A percentile compares a stretch with the other conserved stretches of the same genome.
Evolutionary conservation across 2,797 vertebrate species (phyloP).

Genomic region (Sylvia borin): DNA sequence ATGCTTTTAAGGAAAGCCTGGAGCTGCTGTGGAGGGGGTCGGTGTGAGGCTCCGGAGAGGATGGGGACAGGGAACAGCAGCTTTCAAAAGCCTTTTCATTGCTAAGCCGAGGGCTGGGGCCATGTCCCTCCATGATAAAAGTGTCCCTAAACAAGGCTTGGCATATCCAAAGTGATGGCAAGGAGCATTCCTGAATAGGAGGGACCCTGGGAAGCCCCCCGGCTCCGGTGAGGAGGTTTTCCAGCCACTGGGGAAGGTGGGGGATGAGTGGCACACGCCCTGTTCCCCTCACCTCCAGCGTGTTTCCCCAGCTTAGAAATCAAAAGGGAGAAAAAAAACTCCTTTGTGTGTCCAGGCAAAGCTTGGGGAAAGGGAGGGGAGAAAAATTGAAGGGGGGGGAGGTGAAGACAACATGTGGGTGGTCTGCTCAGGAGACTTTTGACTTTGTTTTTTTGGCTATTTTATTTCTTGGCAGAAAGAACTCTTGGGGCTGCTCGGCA

Average conservation of each 20-base stretch:
- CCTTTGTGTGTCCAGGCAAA: constrained; percentile 27
- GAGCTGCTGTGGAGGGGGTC: background rate
- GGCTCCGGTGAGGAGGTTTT: background rate
- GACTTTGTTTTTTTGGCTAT: constrained; percentile 61
- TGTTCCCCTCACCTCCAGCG: background rate
- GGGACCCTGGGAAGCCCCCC: background rate
- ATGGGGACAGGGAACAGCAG: background rate
- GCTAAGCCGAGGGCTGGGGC: constrained; percentile 32
- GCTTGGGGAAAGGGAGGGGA: background rate
- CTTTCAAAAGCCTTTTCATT: constrained; percentile 41
- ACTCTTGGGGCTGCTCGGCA: constrained; percentile 41
- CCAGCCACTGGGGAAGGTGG: background rate
- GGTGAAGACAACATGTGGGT: constrained; percentile 15
- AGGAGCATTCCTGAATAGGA: background rate
- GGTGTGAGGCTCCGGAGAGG: background rate
- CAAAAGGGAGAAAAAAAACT: background rate
- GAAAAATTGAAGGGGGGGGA: fast-evolving
- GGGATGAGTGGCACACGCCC: background rate
- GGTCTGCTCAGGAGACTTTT: constrained; percentile 56
- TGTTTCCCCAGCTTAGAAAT: background rate
- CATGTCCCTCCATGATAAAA: background rate
- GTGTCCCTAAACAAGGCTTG: constrained; percentile 29
- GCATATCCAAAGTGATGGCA: background rate
- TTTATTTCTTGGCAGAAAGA: constrained; percentile 59
- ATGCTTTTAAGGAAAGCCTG: background rate